Conservation (phyloP, 2,113 vertebrate species). For the Hydrochoerus hydrochaeris region DNA sequence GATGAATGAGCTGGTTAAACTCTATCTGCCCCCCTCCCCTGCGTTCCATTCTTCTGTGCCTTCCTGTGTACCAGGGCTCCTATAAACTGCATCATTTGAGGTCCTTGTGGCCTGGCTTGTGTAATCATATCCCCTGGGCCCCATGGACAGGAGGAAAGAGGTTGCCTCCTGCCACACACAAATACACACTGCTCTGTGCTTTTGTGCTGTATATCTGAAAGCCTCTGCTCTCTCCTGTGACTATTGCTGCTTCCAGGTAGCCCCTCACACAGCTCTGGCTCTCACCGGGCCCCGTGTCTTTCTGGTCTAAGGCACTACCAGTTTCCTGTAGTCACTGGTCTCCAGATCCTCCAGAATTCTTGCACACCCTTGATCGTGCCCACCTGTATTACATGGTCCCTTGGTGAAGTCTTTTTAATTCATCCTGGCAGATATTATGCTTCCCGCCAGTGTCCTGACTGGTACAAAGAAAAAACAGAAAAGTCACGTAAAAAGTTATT, state of each 20-base stretch:
- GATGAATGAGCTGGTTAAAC: too few relatives aligned
- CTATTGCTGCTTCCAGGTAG: neutral
- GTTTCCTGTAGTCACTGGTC: neutral
- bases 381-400: neutral
- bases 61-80: neutral
- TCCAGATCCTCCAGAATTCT: too few relatives aligned
- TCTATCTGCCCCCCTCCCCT: neutral
- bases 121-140: neutral
- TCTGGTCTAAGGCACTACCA: neutral
- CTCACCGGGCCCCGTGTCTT: neutral
- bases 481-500: neutral
- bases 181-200: neutral
- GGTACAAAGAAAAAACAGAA: neutral
- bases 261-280: neutral
- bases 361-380: neutral
- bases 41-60: neutral
- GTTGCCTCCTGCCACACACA: neutral
- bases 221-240: neutral
- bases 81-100: neutral
- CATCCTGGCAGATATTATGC: neutral
- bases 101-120: neutral
- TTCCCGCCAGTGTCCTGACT: neutral
- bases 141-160: neutral
- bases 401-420: neutral
- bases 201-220: neutral